Base-by-base conservation (phyloP, 2,888 invertebrate species). In the Andrena hattorfiana region DNA sequence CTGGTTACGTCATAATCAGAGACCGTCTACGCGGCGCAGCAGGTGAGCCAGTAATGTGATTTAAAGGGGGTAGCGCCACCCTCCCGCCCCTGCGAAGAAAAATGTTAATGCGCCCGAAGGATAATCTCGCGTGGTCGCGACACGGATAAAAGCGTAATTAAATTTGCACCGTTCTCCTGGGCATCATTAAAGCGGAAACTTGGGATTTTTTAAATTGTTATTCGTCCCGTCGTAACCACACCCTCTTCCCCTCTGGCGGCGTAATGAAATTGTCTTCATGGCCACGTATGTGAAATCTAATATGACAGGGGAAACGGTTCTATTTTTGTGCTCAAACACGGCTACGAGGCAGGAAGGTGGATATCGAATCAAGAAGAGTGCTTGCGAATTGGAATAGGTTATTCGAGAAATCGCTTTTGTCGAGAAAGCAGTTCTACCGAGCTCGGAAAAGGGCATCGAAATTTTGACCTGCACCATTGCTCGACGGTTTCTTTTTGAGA, bases 331-430 rank as follows among this genome's bases (percentile, higher is more conserved):
- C 23, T 69, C 73, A 73, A 73, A 73, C 79, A 79, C 20, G 6
- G 35, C 42, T 51, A 28, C 7, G 42, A 48, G 16, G 6, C 28
- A 6, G 56, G 13, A 66, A 16, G 8, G 67, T 32, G 64, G 28
- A 66, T 54, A 73, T 66, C 81, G 68, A 79, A 81, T 79, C 35
- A 77, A 66, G 54, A 71, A 77, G 66, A 80, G 77, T 77, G 71
- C 67, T 62, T 49, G 71, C 48, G 71, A 77, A 71, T 71, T 35
- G 32, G 10, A n/a, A 54, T 79, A 54, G 51, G 30, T 59, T 78
- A 67, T 63, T 80, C 64, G 54, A 68, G 54, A 63, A 77, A 49
- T 77, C 49, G 48, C 2, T 72, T 63, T 59, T 48, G 20, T 68
- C 54, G 28, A 35, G 16, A 7, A 49, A 59, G 6, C 30, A 23